A percentile compares a stretch with the other conserved stretches of the same genome.
Conservation (phyloP, 2,888 invertebrate genomes). For the Allophyes oxyacanthae region DNA sequence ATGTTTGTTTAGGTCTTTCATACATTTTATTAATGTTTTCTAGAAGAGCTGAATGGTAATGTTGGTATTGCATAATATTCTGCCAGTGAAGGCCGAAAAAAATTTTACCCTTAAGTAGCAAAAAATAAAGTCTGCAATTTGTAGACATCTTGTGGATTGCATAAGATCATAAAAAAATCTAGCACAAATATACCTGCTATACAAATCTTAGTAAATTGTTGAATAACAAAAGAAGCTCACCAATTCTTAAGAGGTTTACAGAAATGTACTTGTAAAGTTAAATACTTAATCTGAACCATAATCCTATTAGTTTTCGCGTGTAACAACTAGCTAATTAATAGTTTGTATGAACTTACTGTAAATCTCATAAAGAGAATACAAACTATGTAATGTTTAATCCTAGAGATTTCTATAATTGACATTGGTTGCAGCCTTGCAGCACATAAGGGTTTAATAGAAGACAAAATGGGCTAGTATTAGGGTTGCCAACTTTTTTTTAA, state of each 20-base stretch:
- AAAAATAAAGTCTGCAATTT: too few species aligned
- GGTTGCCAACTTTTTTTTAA: too few species aligned
- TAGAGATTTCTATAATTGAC: background rate
- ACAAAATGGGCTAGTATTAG: too few species aligned
- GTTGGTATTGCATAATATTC: too few species aligned
- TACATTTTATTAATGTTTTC: too few species aligned
- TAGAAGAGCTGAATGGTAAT: too few species aligned
- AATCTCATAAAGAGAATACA: background rate
- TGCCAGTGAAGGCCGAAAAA: too few species aligned
- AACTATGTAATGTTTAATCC: background rate
- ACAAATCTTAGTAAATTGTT: slow-evolving; percentile 28
- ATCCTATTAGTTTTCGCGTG: slow-evolving; percentile 40
- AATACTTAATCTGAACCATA: slow-evolving; percentile 47
- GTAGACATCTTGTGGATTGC: too few species aligned
- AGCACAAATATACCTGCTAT: background rate
- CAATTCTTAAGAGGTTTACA: slow-evolving; percentile 47
- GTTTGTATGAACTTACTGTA: background rate
- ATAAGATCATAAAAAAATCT: too few species aligned
- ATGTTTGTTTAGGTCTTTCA: too few species aligned
- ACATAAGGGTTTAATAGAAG: too few species aligned
- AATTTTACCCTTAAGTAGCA: too few species aligned
- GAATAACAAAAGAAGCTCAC: slow-evolving; percentile 39
- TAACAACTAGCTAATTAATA: slow-evolving; percentile 1
- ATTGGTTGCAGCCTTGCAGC: background rate
- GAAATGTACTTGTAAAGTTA: slow-evolving; percentile 33